phyloP scores from a whole-genome alignment of 2,797 vertebrate genomes.

The Varecia variegata region DNA sequence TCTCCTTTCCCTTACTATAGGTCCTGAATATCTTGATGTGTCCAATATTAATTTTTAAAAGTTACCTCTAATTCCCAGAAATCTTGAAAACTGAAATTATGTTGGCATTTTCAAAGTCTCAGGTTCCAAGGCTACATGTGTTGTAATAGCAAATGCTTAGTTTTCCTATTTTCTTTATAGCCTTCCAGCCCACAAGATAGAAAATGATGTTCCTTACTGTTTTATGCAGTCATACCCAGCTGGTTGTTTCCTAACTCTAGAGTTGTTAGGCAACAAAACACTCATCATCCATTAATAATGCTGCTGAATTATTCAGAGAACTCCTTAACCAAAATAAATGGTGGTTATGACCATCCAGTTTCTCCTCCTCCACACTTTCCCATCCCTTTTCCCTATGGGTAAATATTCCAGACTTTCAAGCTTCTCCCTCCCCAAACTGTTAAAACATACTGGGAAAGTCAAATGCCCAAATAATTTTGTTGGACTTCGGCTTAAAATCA shows the following conservation, averaged over 20 bases:
- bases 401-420: not conserved
- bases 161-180: not conserved
- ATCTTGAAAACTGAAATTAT: not conserved
- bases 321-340: not conserved
- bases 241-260: not conserved
- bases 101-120: not conserved
- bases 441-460: not conserved
- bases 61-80: not conserved
- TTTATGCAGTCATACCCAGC: not conserved
- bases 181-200: not conserved
- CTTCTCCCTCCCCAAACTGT: not conserved
- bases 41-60: constrained; percentile 27
- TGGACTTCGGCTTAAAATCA: not conserved
- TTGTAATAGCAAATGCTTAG: not conserved
- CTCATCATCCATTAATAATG: not conserved
- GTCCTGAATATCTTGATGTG: not conserved
- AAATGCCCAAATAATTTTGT: not conserved
- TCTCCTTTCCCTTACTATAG: not conserved
- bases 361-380: not conserved
- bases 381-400: not conserved
- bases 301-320: constrained; percentile 49
- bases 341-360: not conserved
- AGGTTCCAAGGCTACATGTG: not conserved
- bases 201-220: not conserved
- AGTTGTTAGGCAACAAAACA: not conserved